Evolutionary conservation across 2,113 vertebrate genomes (phyloP).

Genomic region (Phaethornis superciliosus): DNA sequence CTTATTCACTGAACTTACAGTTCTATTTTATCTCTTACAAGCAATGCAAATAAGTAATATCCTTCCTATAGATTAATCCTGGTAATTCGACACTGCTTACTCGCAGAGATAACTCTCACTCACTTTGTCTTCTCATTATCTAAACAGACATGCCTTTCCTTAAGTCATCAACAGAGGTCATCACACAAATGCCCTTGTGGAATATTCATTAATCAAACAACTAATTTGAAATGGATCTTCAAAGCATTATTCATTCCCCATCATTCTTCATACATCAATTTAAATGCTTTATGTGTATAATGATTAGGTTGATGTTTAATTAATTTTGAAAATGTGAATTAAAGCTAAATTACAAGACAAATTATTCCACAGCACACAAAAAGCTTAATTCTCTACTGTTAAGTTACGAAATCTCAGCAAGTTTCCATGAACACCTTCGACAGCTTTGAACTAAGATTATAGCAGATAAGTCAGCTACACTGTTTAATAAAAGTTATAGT

Average conservation of each 20-base stretch:
- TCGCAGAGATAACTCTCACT: conserved; percentile 67
- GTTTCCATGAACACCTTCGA: conserved; percentile 19
- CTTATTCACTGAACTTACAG: conserved; percentile 74
- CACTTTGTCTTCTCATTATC: conserved; percentile 80
- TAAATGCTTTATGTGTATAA: conserved; percentile 80
- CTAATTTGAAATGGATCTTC: conserved; percentile 83
- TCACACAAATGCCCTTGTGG: conserved; percentile 78
- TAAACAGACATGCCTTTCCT: conserved; percentile 78
- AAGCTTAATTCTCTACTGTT: conserved; percentile 23
- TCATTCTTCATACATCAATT: conserved; percentile 78
- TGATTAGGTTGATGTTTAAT: conserved; percentile 84
- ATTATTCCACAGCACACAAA: conserved; percentile 66
- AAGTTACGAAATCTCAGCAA: conserved; percentile 5
- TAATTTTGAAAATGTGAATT: conserved; percentile 85
- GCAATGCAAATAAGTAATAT: conserved; percentile 67
- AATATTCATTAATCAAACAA: conserved; percentile 84
- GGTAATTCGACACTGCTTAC: conserved; percentile 62
- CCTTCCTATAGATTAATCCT: conserved; percentile 73
- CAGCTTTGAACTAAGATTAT: neutral
- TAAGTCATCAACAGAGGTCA: conserved; percentile 81
- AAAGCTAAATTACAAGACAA: conserved; percentile 77
- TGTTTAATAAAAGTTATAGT: neutral
- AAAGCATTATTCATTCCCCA: conserved; percentile 78
- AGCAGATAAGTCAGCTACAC: neutral
- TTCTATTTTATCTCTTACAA: conserved; percentile 74